Base-by-base conservation (phyloP, 2,113 vertebrate genomes). In the Limnothrissa miodon region DNA sequence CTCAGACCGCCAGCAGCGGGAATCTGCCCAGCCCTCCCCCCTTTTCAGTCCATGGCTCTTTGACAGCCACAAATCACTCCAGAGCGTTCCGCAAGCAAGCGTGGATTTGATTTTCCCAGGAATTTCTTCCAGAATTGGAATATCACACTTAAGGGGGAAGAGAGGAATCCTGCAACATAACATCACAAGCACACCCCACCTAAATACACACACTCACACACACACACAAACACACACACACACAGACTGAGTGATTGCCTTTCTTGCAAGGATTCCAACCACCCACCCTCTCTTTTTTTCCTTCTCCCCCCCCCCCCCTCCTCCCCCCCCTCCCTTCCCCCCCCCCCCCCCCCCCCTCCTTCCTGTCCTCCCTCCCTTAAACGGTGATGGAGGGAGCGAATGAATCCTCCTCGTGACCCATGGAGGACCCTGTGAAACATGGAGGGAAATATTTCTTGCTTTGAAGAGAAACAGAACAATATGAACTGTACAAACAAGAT, bases 101-200 rank as follows among this genome's bases (percentile, higher is more conserved):
- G 66, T 74, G 66, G 66, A 74, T 74, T 74, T 74, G 66, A 74
- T 74, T 74, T 74, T 36, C 66, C 66, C 66, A 74, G 66, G 66
- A 74, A 74, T 74, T 74, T 33, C 66, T 74, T 39, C 66, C 66
- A 74, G 66, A 74, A 74, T 74, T 74, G 66, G 66, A 74, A 74
- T 74, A 74, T 74, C 66, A 33, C 66, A 74, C 66, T 74, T 33
- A 33, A 33, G 66, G 62, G 66, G 29, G 66, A 74, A 33, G 66
- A 74, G 29, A 74, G 66, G 66, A 33, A 74, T 36, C 29, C 66
- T 74, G 66, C 66, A 74, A 36, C 66, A 74, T 74, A 33, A 74
- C 66, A 74, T 33, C 59, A 66, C 59, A 66, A 66, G 59, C 59
- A 11, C 59, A 66, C 29, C 59, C n/a, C 59, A 66, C 59, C n/a